Conservation (phyloP, 2,113 vertebrate species). For the Oncorhynchus tshawytscha region DNA sequence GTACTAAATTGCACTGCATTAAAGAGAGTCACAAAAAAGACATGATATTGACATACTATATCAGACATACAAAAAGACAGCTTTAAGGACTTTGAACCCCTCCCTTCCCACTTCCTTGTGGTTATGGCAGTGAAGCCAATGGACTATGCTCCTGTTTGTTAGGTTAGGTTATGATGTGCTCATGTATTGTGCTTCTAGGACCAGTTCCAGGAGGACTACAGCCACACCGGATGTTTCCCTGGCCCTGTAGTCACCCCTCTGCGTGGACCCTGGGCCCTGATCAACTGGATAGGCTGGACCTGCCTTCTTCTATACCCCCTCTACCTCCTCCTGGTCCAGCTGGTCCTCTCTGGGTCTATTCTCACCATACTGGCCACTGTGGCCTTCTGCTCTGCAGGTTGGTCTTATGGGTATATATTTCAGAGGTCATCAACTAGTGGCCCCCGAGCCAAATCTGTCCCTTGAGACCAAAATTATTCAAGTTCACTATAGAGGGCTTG, state of each 20-base stretch:
- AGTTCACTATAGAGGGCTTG: too few species aligned
- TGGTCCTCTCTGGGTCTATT: constrained; percentile 83
- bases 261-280: constrained; percentile 80
- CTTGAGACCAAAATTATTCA: too few species aligned
- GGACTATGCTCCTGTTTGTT: background rate
- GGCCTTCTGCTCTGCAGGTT: constrained; percentile 84
- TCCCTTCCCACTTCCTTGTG: too few species aligned
- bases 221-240: constrained; percentile 80
- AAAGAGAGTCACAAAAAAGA: too few species aligned
- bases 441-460: too few species aligned
- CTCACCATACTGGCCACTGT: constrained; percentile 77
- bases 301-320: constrained; percentile 84
- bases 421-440: too few species aligned
- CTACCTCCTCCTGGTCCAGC: constrained; percentile 75
- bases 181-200: constrained; percentile 74
- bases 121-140: too few species aligned
- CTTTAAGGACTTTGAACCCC: too few species aligned
- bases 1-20: too few species aligned
- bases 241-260: constrained; percentile 69
- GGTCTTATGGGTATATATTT: constrained; percentile 46
- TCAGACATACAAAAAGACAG: too few species aligned
- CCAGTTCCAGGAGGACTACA: constrained; percentile 87
- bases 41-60: too few species aligned
- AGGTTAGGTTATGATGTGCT: background rate
- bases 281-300: constrained; percentile 94